These are phyloP conservation scores for Ligdia adustata DNA, from an alignment of 2,888 invertebrate genomes.

Conservation along the genomic window DNA sequence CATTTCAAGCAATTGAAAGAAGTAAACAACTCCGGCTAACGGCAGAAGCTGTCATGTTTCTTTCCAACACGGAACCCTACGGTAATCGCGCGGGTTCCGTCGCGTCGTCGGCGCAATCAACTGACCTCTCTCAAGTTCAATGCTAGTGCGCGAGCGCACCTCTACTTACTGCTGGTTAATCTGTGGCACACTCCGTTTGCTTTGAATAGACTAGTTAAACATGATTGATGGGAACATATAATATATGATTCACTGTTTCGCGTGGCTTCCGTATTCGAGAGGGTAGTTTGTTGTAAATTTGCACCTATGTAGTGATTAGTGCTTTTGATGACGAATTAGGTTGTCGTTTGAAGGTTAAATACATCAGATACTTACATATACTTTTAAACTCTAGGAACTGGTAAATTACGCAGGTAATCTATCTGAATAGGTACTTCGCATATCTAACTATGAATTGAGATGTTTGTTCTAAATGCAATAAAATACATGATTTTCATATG, in stretches of 20 bases:
- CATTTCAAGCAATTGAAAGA: no score
- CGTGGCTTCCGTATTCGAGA: neutral
- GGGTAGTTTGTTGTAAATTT: neutral
- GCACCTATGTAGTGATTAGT: no score
- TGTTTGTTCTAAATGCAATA: no score
- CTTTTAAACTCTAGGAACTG: no score
- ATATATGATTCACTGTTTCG: constrained; percentile 27
- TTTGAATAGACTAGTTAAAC: constrained; percentile 6
- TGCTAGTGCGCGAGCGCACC: constrained; percentile 29
- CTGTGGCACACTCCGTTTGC: neutral
- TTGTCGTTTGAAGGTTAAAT: no score
- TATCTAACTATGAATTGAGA: no score
- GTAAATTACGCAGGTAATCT: no score
- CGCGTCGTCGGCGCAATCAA: constrained; percentile 24
- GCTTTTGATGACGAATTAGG: no score
- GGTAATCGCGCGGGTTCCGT: constrained; percentile 7
- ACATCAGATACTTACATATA: no score
- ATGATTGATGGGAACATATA: constrained; percentile 21
- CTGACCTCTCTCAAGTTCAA: constrained; percentile 40
- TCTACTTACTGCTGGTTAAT: neutral
- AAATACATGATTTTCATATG: no score
- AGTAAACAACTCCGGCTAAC: neutral
- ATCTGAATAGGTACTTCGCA: no score
- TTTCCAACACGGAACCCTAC: constrained; percentile 25
- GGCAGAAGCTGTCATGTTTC: constrained; percentile 2